Conservation (phyloP, 2,888 invertebrate genomes). For the Cephus runcator region DNA sequence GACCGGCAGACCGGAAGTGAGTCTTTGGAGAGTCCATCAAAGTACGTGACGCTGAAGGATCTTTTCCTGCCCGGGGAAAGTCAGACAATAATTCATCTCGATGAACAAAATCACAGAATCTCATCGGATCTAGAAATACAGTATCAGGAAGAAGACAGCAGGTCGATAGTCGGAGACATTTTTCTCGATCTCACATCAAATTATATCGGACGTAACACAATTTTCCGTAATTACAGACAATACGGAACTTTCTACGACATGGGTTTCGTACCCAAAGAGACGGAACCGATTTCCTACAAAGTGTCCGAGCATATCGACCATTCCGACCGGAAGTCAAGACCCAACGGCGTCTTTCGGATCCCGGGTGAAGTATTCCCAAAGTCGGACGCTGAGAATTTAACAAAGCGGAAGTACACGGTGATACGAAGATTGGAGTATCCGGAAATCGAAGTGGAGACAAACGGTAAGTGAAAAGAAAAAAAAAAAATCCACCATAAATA, state of each 20-base stretch:
- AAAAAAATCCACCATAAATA: not conserved
- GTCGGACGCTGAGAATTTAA: not conserved
- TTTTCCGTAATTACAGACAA: not conserved
- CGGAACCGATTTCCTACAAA: not conserved
- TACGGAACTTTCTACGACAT: conserved; percentile 10
- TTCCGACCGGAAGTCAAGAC: not conserved
- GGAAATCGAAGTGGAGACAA: conserved; percentile 13
- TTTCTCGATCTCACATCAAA: too few relatives aligned
- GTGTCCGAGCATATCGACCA: not conserved
- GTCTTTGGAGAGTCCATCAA: conserved; percentile 38
- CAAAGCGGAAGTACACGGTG: conserved; percentile 13
- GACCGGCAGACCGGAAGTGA: conserved; percentile 58
- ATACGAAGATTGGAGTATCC: conserved; percentile 18
- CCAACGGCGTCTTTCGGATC: not conserved
- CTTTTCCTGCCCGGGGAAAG: conserved; percentile 40
- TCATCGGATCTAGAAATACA: too few relatives aligned
- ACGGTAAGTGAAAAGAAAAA: conserved; percentile 5
- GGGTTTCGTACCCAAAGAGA: not conserved
- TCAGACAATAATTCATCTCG: too few relatives aligned
- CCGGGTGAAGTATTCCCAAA: not conserved
- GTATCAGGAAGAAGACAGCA: too few relatives aligned
- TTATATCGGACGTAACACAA: too few relatives aligned
- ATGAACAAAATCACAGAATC: too few relatives aligned
- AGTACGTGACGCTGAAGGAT: conserved; percentile 53
- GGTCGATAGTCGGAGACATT: too few relatives aligned